Conservation (phyloP, 2,797 vertebrate genomes). For the Sebastolobus altivelis region DNA sequence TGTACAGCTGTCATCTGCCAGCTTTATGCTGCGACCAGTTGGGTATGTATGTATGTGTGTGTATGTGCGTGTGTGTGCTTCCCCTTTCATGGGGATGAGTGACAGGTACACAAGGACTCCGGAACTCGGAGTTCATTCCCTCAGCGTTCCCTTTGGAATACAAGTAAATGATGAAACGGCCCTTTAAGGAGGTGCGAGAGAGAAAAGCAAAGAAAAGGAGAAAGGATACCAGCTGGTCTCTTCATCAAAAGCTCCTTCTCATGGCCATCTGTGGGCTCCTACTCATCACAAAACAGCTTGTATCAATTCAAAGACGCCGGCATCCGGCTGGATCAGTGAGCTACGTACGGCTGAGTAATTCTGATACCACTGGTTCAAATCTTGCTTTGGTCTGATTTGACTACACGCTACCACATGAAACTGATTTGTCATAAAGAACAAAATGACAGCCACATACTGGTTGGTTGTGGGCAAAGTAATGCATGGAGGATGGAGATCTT, state of each 20-base stretch:
- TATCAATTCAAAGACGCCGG: slow-evolving; percentile 54
- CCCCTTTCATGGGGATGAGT: slow-evolving; percentile 56
- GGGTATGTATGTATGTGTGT: slow-evolving; percentile 19
- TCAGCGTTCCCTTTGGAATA: slow-evolving; percentile 54
- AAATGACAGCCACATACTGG: background rate
- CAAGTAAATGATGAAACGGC: slow-evolving; percentile 62
- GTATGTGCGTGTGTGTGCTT: background rate
- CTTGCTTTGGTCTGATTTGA: slow-evolving; percentile 33
- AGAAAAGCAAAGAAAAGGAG: slow-evolving; percentile 55
- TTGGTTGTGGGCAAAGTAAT: background rate
- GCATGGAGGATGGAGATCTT: background rate
- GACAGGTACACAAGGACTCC: slow-evolving; percentile 67
- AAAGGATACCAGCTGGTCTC: slow-evolving; percentile 73
- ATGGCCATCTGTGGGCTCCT: slow-evolving; percentile 64
- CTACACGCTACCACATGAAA: background rate
- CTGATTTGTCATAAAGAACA: background rate
- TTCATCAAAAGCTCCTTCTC: slow-evolving; percentile 62
- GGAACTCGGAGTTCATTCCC: slow-evolving; percentile 58
- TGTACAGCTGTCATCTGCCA: slow-evolving; percentile 74
- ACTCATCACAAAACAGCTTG: slow-evolving; percentile 66
- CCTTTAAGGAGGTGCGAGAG: slow-evolving; percentile 66
- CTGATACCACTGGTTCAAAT: slow-evolving; percentile 25
- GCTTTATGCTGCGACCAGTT: slow-evolving; percentile 56
- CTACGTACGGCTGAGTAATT: slow-evolving; percentile 20
- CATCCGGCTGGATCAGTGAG: slow-evolving; percentile 50